A percentile compares a stretch with the other conserved stretches of the same genome.
phyloP scores from a whole-genome alignment of 1,140 invertebrate species.

The Oryzaephilus surinamensis region DNA sequence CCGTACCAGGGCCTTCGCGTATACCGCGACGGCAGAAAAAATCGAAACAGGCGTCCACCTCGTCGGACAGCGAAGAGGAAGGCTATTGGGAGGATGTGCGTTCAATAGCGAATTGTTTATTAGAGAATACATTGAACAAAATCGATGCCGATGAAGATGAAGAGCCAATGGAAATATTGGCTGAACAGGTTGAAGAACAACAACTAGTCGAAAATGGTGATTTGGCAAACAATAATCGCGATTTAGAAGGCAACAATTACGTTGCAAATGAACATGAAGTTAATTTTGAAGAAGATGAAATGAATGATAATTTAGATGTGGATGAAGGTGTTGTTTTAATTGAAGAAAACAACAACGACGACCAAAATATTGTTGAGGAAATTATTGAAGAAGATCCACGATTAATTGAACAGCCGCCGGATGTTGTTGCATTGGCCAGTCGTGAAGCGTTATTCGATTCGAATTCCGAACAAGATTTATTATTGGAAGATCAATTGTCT shows the following conservation, averaged over 20 bases:
- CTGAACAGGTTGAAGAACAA: constrained; percentile 1
- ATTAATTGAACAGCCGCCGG: background rate
- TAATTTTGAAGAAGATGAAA: constrained; percentile 15
- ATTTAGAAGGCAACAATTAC: constrained; percentile 43
- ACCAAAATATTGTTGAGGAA: background rate
- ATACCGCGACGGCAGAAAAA: constrained; percentile 1
- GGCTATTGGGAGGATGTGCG: constrained; percentile 23
- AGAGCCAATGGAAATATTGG: background rate
- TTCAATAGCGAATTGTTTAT: constrained; percentile 21
- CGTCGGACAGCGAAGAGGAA: constrained; percentile 11
- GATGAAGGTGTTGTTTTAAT: constrained; percentile 27
- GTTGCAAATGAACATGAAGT: constrained; percentile 25
- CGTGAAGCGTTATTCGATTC: constrained; percentile 30
- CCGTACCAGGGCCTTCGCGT: constrained; percentile 15
- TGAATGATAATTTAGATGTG: constrained; percentile 18
- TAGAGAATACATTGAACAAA: constrained; percentile 27
- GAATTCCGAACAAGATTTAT: constrained; percentile 26
- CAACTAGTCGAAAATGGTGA: constrained; percentile 42
- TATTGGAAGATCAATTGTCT: background rate
- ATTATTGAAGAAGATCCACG: constrained; percentile 1
- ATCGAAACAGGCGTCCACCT: constrained; percentile 2
- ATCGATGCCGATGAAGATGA: constrained; percentile 14
- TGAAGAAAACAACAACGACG: too few species aligned
- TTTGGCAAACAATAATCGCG: constrained; percentile 45
- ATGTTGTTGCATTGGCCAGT: constrained; percentile 18